These are phyloP conservation scores for Eupeodes corollae DNA, from an alignment of 1,140 invertebrate genomes.

Conservation along the genomic window DNA sequence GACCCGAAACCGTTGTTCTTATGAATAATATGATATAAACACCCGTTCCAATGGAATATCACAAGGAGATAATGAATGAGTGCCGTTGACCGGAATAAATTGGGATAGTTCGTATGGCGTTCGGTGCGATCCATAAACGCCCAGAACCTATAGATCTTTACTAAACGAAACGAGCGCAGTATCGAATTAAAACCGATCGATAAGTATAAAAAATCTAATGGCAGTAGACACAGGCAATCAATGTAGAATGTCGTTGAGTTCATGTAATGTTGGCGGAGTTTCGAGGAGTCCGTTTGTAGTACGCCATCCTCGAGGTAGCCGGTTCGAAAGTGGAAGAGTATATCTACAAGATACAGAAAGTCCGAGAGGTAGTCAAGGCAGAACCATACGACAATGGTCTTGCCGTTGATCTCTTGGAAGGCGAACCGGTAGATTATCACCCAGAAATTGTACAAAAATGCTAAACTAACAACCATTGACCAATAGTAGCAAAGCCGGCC, in stretches of 20 bases:
- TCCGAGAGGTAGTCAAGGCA: conserved; percentile 93
- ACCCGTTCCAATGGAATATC: conserved; percentile 99
- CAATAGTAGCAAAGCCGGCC: conserved; percentile 89
- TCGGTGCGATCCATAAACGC: conserved; percentile 97
- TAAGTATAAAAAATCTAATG: conserved; percentile 94
- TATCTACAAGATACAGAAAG: conserved; percentile 90
- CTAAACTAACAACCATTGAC: conserved; percentile 94
- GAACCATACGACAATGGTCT: conserved; percentile 89
- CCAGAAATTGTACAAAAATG: conserved; percentile 98
- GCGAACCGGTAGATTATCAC: conserved; percentile 97
- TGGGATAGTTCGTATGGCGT: conserved; percentile 96
- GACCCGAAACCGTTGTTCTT: conserved; percentile 88
- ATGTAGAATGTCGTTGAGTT: conserved; percentile 98
- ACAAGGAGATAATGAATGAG: conserved; percentile 93
- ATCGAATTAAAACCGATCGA: conserved; percentile 98
- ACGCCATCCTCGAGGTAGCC: conserved; percentile 94
- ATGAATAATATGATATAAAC: conserved; percentile 91
- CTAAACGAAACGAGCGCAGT: conserved; percentile 87
- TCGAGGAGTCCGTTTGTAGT: conserved; percentile 86
- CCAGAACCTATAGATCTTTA: conserved; percentile 98
- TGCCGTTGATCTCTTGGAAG: conserved; percentile 84
- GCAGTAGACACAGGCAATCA: conserved; percentile 93
- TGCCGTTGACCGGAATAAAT: conserved; percentile 87
- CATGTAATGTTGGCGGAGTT: conserved; percentile 93
- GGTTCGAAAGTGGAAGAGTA: conserved; percentile 93